These are phyloP conservation scores for Sminthopsis crassicaudata DNA, from an alignment of 2,113 vertebrate species.

Conservation along the genomic window DNA sequence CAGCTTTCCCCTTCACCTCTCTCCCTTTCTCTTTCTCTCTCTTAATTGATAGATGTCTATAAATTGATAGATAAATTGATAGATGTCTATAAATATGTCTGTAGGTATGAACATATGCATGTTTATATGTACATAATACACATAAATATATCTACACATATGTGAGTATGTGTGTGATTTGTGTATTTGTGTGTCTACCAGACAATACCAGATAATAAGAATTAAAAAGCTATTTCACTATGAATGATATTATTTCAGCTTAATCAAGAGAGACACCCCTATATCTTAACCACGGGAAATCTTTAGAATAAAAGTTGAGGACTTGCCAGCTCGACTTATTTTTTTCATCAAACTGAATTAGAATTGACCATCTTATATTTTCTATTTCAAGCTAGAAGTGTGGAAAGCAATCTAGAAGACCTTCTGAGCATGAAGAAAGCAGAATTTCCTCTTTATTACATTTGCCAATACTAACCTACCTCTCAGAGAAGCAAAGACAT, in stretches of 20 bases:
- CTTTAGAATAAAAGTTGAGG: too few relatives aligned
- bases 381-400: background rate
- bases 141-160: too few relatives aligned
- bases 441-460: background rate
- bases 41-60: too few relatives aligned
- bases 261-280: background rate
- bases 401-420: background rate
- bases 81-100: too few relatives aligned
- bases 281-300: background rate
- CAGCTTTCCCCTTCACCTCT: too few relatives aligned
- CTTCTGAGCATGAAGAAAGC: background rate
- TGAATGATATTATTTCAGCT: background rate
- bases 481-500: background rate
- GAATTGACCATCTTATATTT: too few relatives aligned
- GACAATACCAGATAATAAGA: background rate
- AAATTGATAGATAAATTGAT: too few relatives aligned
- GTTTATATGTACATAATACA: background rate
- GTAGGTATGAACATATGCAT: fast-evolving
- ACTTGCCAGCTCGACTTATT: background rate
- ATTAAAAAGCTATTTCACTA: background rate
- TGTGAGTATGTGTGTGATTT: too few relatives aligned
- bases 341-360: too few relatives aligned
- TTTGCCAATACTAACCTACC: background rate
- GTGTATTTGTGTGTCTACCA: background rate
- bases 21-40: too few relatives aligned